phyloP scores from a whole-genome alignment of 2,113 vertebrate genomes.

The Stictonetta naevosa region DNA sequence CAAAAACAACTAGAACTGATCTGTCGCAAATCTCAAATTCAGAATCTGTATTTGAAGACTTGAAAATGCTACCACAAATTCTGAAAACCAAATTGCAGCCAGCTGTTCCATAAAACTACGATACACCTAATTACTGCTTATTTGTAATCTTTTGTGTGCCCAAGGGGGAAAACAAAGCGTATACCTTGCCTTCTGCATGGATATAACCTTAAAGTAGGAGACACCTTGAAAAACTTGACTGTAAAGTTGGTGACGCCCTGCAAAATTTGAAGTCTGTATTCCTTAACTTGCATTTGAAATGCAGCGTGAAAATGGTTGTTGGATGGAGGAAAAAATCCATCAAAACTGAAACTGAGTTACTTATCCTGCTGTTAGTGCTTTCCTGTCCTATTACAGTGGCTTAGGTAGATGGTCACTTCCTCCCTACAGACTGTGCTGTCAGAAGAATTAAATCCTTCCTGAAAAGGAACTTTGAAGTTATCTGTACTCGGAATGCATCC shows the following conservation, averaged over 20 bases:
- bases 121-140: neutral
- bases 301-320: neutral
- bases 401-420: constrained; percentile 38
- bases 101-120: neutral
- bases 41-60: neutral
- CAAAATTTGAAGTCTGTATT: neutral
- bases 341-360: neutral
- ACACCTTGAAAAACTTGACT: neutral
- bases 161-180: neutral
- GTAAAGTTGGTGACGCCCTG: neutral
- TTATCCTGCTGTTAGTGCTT: neutral
- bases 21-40: neutral
- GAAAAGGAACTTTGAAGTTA: constrained; percentile 44
- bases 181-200: no score
- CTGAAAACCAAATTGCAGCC: neutral
- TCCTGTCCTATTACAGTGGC: neutral
- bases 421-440: neutral
- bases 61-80: neutral
- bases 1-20: neutral
- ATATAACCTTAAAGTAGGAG: neutral
- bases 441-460: constrained; percentile 38
- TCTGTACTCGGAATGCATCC: constrained; percentile 18
- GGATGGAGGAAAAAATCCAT: neutral
- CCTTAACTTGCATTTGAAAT: neutral
- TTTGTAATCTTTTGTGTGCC: neutral